Conservation (phyloP, 2,888 invertebrate species). For the Poecilus cupreus region DNA sequence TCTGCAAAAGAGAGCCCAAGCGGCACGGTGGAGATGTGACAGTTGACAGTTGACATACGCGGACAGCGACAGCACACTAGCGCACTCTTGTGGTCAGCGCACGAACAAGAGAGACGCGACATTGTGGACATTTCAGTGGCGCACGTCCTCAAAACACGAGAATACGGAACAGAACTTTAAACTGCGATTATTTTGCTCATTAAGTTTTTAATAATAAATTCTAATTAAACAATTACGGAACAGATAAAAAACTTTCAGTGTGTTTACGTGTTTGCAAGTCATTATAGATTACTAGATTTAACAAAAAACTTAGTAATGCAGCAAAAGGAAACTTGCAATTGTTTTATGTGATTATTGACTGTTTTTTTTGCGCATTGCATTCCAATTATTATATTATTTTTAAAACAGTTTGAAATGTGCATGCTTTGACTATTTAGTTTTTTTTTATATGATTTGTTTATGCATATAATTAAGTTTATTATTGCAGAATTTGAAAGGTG, state of each 20-base stretch:
- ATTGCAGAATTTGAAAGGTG: too few species aligned
- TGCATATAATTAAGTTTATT: too few species aligned
- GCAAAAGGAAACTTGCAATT: neutral
- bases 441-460: too few species aligned
- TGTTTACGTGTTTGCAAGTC: neutral
- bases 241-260: neutral
- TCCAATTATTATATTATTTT: too few species aligned
- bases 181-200: neutral
- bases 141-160: neutral
- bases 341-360: neutral
- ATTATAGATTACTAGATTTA: neutral
- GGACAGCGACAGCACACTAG: neutral
- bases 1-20: constrained; percentile 29
- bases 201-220: constrained; percentile 10
- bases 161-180: neutral
- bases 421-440: too few species aligned
- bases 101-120: constrained; percentile 2
- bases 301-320: neutral
- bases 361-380: neutral
- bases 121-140: neutral
- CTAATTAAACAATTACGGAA: neutral
- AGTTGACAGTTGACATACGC: constrained; percentile 35
- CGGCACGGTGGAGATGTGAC: neutral
- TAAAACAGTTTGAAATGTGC: too few species aligned
- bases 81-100: constrained; percentile 29